Evolutionary conservation across 2,113 vertebrate species (phyloP).

Genomic region (Panthera uncia): DNA sequence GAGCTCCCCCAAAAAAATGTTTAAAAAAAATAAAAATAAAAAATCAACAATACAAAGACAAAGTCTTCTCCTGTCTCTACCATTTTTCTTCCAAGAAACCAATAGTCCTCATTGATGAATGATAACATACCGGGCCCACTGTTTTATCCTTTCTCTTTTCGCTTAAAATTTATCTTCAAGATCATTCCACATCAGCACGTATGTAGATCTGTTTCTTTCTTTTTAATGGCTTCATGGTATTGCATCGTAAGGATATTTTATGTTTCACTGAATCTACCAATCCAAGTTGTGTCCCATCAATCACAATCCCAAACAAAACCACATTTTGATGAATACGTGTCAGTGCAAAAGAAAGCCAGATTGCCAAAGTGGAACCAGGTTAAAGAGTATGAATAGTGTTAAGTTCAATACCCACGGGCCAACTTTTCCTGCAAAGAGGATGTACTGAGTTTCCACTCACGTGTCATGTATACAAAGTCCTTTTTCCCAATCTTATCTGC

Average conservation of each 20-base stretch:
- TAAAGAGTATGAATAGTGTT: neutral
- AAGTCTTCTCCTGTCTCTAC: neutral
- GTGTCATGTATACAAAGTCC: accelerated
- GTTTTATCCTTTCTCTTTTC: neutral
- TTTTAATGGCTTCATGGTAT: neutral
- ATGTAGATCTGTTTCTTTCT: neutral
- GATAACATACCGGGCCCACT: accelerated
- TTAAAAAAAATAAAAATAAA: neutral
- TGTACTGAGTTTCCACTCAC: accelerated
- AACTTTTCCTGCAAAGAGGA: neutral
- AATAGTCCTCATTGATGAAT: accelerated
- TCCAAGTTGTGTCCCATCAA: neutral
- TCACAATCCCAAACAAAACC: neutral
- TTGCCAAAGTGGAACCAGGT: neutral
- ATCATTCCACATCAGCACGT: neutral
- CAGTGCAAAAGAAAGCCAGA: neutral
- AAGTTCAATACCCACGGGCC: neutral
- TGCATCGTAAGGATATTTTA: neutral
- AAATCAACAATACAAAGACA: neutral
- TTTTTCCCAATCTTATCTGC: neutral
- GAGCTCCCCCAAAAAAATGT: neutral
- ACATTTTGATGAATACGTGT: neutral
- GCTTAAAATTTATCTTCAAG: neutral
- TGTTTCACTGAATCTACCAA: neutral
- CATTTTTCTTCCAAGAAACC: neutral